A percentile compares a stretch with the other conserved stretches of the same genome.
Evolutionary conservation across 2,888 invertebrate genomes (phyloP).

Genomic region (Acanthacorydalis orientalis): DNA sequence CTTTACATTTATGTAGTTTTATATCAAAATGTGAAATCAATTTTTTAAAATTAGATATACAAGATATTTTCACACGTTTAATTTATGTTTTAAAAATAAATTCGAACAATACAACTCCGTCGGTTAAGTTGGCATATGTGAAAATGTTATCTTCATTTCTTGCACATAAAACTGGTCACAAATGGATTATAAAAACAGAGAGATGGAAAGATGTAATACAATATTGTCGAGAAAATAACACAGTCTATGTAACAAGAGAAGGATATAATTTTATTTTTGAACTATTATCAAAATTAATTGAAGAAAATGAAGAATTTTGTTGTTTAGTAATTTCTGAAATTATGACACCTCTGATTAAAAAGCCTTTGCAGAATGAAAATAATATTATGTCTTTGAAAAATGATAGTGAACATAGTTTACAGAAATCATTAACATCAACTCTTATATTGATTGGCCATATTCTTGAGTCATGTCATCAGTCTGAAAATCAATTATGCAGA

Average conservation of each 20-base stretch:
- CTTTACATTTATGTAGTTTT: conserved; percentile 42
- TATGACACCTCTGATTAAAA: conserved; percentile 38
- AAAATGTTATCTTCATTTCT: conserved; percentile 41
- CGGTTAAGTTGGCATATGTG: conserved; percentile 48
- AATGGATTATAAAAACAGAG: conserved; percentile 43
- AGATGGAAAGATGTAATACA: conserved; percentile 47
- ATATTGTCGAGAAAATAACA: conserved; percentile 45
- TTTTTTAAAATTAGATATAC: conserved; percentile 35
- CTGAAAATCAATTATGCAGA: conserved; percentile 23
- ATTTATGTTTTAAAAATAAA: conserved; percentile 19
- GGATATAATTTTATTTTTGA: conserved; percentile 44
- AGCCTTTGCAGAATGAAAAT: conserved; percentile 25
- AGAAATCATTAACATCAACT: conserved; percentile 29
- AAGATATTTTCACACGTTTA: conserved; percentile 25
- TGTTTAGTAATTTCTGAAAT: conserved; percentile 36
- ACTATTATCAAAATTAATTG: conserved; percentile 37
- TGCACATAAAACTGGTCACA: conserved; percentile 42
- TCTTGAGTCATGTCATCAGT: conserved; percentile 31
- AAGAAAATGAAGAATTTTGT: conserved; percentile 32
- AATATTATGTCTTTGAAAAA: conserved; percentile 13
- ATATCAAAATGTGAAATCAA: conserved; percentile 38
- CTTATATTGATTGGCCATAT: conserved; percentile 37
- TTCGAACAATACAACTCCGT: conserved; percentile 31
- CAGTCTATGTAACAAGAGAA: conserved; percentile 52
- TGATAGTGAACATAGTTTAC: too few relatives aligned